Percentiles rank a stretch among this genome's conserved stretches.
These are phyloP conservation scores for Gymnobelideus leadbeateri DNA, from an alignment of 2,113 vertebrate genomes.

Conservation along the genomic window DNA sequence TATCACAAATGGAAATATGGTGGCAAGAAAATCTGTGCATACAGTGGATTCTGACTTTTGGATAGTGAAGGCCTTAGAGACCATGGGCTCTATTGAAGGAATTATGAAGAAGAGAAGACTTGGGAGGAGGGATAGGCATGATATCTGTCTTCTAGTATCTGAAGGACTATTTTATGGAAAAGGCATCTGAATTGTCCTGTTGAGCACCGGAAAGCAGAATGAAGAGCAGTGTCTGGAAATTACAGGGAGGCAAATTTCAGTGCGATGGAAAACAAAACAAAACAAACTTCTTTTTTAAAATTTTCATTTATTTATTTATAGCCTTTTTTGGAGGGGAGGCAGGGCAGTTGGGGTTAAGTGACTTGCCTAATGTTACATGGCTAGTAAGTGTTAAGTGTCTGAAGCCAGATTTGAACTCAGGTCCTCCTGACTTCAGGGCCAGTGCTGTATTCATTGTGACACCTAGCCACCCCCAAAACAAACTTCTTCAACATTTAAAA, in stretches of 20 bases:
- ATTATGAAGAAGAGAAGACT: not conserved
- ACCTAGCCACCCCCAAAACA: not conserved
- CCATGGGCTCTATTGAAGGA: not conserved
- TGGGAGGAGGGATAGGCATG: not conserved
- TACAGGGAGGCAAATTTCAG: not conserved
- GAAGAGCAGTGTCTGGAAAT: not conserved
- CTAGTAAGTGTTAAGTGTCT: too few species aligned
- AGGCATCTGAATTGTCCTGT: not conserved
- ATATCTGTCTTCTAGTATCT: not conserved
- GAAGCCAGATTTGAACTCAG: too few species aligned
- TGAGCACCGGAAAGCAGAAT: not conserved
- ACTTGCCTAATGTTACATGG: too few species aligned
- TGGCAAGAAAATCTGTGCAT: not conserved
- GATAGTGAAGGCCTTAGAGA: not conserved
- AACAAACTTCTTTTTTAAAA: too few species aligned
- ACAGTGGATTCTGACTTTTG: not conserved
- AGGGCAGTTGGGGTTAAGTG: too few species aligned
- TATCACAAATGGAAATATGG: not conserved
- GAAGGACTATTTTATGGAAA: not conserved
- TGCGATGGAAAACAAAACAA: not conserved
- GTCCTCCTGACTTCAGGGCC: too few species aligned
- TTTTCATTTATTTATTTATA: too few species aligned
- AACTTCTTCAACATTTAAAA: not conserved
- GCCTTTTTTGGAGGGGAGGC: too few species aligned
- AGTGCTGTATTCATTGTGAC: too few species aligned